phyloP scores from a whole-genome alignment of 2,888 invertebrate genomes.

The Allolobophora icterica region DNA sequence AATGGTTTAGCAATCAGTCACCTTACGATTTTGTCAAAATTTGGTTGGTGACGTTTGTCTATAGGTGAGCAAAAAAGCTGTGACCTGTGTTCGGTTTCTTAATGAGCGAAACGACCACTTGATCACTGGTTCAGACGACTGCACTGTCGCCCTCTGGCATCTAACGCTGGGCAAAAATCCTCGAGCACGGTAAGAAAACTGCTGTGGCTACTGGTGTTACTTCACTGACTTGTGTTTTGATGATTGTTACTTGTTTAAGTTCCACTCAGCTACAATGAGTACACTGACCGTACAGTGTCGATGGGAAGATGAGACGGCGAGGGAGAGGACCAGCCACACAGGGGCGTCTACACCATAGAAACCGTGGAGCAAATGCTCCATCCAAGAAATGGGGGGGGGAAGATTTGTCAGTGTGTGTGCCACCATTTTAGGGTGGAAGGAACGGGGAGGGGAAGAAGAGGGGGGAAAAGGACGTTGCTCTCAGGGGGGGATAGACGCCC shows the following conservation, averaged over 20 bases:
- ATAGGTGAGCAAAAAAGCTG: slow-evolving; percentile 51
- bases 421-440: too few species aligned
- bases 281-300: too few species aligned
- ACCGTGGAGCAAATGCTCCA: too few species aligned
- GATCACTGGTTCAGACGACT: slow-evolving; percentile 56
- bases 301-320: too few species aligned
- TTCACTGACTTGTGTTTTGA: neutral
- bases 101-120: slow-evolving; percentile 30
- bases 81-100: slow-evolving; percentile 55
- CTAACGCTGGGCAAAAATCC: neutral
- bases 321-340: too few species aligned
- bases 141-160: slow-evolving; percentile 51
- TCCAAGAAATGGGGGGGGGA: too few species aligned
- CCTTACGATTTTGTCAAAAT: neutral
- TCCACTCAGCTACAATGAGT: too few species aligned
- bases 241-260: neutral
- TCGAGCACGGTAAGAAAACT: neutral
- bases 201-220: neutral
- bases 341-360: too few species aligned
- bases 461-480: too few species aligned
- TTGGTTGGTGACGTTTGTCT: neutral
- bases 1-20: neutral
- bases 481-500: too few species aligned
- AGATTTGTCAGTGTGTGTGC: too few species aligned
- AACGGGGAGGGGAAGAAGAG: too few species aligned